Base-by-base conservation (phyloP, 1,140 invertebrate species). In the Aphaenogaster ashmeadi region DNA sequence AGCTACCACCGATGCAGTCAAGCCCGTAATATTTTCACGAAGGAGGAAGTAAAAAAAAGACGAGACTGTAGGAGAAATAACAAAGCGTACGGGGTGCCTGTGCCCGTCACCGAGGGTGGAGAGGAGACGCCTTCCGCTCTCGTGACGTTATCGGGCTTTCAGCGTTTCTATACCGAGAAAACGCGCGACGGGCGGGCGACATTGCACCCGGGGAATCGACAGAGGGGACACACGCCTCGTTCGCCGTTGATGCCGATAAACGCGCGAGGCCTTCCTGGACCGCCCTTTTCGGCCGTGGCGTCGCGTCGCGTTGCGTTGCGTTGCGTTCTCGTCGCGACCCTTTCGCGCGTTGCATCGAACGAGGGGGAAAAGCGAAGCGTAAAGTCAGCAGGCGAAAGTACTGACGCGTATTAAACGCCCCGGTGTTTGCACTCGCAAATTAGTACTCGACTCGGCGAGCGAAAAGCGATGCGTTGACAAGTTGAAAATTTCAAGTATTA, bases 21-120 rank as follows among this genome's bases (percentile, higher is more conserved):
- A 90, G 80, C 89, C 88, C 86, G 91, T 91, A 90, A 94, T 93
- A 93, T 93, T 93, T 92, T 91, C 90, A 90, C 91, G 91, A 84
- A 88, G 86, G 74, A 91, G 87, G 27, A 13, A 50, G n/a, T 6
- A 56, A 41, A 52, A 54, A 66, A 58, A 88, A 86, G 87, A 83
- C 60, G 87, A 84, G 83, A 77, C 85, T 54, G 71, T 13, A 60
- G 84, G 81, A 85, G 86, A 86, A 91, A 90, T 91, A 91, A 90
- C 60, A 87, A 87, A 87, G 69, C 87, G 27, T 64, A 64, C 47
- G 50, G 54, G 62, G 33, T 21, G 44, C 58, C 38, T 52, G 41
- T 36, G 50, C 58, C 33, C 62, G 71, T 90, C 89, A 77, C 41
- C 66, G 69, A 86, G 85, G 71, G 77, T 54, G 71, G 58, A 50